Percentiles rank a stretch among this genome's conserved stretches.
These are phyloP conservation scores for Sebastolobus alascanus DNA, from an alignment of 2,797 vertebrate genomes.

Conservation along the genomic window DNA sequence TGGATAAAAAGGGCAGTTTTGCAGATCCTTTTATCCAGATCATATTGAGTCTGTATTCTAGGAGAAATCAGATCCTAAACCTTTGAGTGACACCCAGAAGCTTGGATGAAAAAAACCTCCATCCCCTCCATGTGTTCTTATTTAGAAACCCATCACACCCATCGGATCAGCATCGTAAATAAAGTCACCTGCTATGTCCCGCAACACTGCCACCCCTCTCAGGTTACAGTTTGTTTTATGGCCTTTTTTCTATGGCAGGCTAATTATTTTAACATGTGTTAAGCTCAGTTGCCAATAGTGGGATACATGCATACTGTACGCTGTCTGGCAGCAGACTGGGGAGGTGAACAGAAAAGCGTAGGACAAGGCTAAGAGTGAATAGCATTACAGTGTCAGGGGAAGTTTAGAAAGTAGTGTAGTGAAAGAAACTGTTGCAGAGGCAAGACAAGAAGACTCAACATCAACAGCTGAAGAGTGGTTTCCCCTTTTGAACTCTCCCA, in stretches of 20 bases:
- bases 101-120: neutral
- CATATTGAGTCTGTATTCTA: neutral
- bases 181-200: constrained; percentile 59
- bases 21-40: neutral
- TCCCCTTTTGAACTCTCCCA: neutral
- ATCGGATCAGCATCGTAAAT: constrained; percentile 64
- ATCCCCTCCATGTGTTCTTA: constrained; percentile 44
- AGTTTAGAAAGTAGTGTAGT: neutral
- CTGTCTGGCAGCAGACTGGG: neutral
- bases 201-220: constrained; percentile 48
- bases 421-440: neutral
- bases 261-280: constrained; percentile 72
- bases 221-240: constrained; percentile 63
- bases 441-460: neutral
- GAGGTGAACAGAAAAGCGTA: constrained; percentile 7
- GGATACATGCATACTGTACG: constrained; percentile 3
- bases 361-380: constrained; percentile 6
- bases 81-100: neutral
- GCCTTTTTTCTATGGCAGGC: constrained; percentile 36
- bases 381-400: neutral
- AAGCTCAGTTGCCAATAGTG: constrained; percentile 26
- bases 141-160: constrained; percentile 58
- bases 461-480: neutral
- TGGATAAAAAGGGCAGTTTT: neutral
- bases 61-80: constrained; percentile 5